Conservation (phyloP, 2,797 vertebrate genomes). For the Hydrolagus colliei region DNA sequence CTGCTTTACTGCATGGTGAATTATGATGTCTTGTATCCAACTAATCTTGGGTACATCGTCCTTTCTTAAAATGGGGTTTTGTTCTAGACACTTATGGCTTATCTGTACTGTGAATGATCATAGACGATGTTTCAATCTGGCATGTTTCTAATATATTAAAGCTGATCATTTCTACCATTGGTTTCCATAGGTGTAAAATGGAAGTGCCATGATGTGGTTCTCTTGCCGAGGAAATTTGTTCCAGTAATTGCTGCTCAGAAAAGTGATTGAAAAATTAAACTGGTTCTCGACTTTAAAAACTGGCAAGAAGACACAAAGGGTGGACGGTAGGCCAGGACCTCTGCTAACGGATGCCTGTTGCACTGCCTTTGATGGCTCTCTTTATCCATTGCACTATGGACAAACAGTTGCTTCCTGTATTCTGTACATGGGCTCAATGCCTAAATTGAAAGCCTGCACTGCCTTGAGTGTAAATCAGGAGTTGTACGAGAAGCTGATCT, state of each 20-base stretch:
- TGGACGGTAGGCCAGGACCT: conserved; percentile 82
- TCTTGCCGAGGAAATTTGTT: conserved; percentile 39
- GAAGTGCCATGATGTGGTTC: conserved; percentile 42
- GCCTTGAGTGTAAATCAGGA: conserved; percentile 65
- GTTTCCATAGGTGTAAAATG: conserved; percentile 71
- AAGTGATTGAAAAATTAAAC: conserved; percentile 85
- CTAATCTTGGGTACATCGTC: no score
- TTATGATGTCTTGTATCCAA: no score
- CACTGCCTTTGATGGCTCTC: conserved; percentile 70
- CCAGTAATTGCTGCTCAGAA: conserved; percentile 74
- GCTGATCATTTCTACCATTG: background rate
- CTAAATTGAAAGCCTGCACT: conserved; percentile 70
- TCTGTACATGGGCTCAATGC: conserved; percentile 68
- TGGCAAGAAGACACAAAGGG: conserved; percentile 77
- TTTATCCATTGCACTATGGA: conserved; percentile 95
- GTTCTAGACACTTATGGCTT: no score
- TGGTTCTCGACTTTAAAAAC: conserved; percentile 83
- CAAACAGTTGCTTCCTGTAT: conserved; percentile 64
- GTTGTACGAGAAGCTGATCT: conserved; percentile 73
- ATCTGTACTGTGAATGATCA: no score
- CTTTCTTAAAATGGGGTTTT: no score
- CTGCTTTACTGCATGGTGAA: no score
- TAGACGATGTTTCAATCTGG: no score
- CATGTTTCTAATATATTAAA: no score
- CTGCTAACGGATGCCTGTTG: conserved; percentile 68